Evolutionary conservation across 2,797 vertebrate genomes (phyloP), one percentile per base, ranked within the genome.

Genomic region (Vipera ursinii): DNA sequence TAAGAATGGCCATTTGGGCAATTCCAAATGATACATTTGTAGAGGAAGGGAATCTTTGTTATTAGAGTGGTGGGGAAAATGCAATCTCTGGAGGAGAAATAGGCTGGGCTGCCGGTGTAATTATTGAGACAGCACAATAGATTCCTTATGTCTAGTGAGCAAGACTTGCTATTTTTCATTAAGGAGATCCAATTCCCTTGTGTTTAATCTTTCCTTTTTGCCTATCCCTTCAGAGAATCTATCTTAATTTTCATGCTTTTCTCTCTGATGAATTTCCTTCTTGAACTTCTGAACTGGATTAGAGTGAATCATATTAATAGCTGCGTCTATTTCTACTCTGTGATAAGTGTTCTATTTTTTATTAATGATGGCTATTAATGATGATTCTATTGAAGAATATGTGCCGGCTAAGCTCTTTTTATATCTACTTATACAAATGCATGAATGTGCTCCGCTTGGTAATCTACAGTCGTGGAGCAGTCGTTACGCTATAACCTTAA

Each of bases 21-120:
- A 90, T 57, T 53, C n/a, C n/a, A 65, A 22, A 24, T 1, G 24
- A 44, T 60, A 12, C 13, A 48, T 15, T 44, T 48, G 38, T 32
- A 48, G 8, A 78, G 22, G 87, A 44, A 61, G 59, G 59, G 26
- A 63, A 89, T 48, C 6, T 38, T 15, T 20, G 17, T 87, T 44
- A 44, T 26, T 57, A 48, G 53, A 14, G n/a, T 65, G 13, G 20
- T 55, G 48, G n/a, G 53, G 17, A 4, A 38, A 26, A 82, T 44
- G 24, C 26, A 38, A 4, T 20, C n/a, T n/a, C 51, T 53, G 2
- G 8, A 65, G 5, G 24, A 57, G 13, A 63, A 48, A 15, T 44
- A 13, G 0, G 6, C 20, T 24, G 32, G 0, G 6, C 20, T 24
- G 32, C n/a, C 3, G 2, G 10, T 20, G 53, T 15, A 32, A 24